A percentile compares a stretch with the other conserved stretches of the same genome.
Evolutionary conservation across 1,140 invertebrate genomes (phyloP).

Genomic region (Stenopsyche tienmushanensis): DNA sequence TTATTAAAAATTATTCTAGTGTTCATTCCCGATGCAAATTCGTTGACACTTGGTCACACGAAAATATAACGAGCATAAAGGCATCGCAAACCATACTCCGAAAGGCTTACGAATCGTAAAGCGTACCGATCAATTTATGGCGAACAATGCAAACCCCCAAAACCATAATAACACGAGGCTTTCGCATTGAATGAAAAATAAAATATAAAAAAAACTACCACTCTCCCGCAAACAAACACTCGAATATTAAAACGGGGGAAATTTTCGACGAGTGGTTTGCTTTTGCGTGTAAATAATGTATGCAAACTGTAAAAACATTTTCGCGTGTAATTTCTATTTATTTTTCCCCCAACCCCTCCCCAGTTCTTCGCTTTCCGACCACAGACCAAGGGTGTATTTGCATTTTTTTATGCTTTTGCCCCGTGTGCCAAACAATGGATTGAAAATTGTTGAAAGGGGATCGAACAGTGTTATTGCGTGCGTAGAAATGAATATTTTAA

Average conservation of each 20-base stretch:
- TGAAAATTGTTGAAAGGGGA: conserved; percentile 7
- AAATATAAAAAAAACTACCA: conserved; percentile 6
- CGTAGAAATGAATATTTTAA: background rate
- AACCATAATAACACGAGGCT: background rate
- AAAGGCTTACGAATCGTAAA: background rate
- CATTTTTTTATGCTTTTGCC: conserved; percentile 3
- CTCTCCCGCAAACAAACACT: conserved; percentile 14
- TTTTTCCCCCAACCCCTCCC: conserved; percentile 9
- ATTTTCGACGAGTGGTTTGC: conserved; percentile 25
- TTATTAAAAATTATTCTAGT: too few relatives aligned
- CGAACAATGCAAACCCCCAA: background rate
- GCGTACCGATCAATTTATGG: background rate
- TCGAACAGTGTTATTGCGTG: conserved; percentile 4
- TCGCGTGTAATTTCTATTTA: conserved; percentile 28
- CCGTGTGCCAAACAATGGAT: conserved; percentile 2
- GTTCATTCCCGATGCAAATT: too few relatives aligned
- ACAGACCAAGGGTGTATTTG: background rate
- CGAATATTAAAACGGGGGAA: conserved; percentile 25
- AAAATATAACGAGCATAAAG: too few relatives aligned
- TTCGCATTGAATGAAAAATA: background rate
- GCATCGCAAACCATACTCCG: background rate
- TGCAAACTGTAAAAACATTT: conserved; percentile 31
- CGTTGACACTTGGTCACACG: too few relatives aligned
- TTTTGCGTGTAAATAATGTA: conserved; percentile 31
- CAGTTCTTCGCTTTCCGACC: background rate